Evolutionary conservation across 2,113 vertebrate genomes (phyloP).

Genomic region (Pristiophorus japonicus): DNA sequence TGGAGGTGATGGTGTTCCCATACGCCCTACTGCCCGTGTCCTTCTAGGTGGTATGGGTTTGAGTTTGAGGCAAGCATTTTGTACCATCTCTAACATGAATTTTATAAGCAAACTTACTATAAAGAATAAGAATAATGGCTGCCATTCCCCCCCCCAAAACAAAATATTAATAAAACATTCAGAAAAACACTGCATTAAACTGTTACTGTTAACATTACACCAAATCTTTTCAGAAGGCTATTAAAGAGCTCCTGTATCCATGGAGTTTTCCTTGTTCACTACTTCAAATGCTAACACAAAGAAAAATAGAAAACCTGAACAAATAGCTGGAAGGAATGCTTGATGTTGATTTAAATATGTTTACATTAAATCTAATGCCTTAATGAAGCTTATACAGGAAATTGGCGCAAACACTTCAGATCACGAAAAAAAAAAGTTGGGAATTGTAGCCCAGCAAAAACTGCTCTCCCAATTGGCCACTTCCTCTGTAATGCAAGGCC

Average conservation of each 20-base stretch:
- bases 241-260: neutral
- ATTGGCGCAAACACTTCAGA: neutral
- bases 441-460: neutral
- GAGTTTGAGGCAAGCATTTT: neutral
- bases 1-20: too few relatives aligned
- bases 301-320: neutral
- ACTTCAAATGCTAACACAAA: neutral
- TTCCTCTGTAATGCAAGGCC: neutral
- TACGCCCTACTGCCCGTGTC: too few relatives aligned
- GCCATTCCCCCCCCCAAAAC: neutral
- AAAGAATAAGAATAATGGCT: neutral
- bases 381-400: neutral
- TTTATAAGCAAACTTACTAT: too few relatives aligned
- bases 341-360: neutral
- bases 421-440: neutral
- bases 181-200: neutral
- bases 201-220: neutral
- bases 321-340: neutral
- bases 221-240: neutral
- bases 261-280: neutral
- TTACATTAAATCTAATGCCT: neutral
- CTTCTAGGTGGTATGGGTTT: too few relatives aligned
- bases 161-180: neutral
- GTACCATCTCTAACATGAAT: neutral
- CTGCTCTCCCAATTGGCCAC: neutral